phyloP scores from a whole-genome alignment of 2,113 vertebrate species.

The Ibidorhyncha struthersii region DNA sequence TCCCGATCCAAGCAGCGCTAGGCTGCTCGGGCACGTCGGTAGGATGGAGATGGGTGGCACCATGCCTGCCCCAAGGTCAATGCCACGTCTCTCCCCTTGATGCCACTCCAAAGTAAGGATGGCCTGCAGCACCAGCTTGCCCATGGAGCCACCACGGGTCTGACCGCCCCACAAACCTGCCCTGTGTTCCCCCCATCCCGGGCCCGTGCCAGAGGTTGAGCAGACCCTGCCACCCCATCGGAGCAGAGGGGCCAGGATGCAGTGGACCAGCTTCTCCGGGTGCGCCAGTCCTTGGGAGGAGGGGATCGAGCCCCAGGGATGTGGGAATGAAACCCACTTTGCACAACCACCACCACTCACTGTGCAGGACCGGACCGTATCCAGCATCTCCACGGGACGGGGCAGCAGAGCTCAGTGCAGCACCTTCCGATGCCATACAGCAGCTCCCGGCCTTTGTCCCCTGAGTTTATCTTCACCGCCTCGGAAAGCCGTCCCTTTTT shows the following conservation, averaged over 20 bases:
- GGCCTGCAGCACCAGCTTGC: neutral
- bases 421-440: neutral
- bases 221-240: neutral
- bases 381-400: accelerated
- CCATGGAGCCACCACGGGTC: neutral
- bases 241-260: too few species aligned
- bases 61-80: neutral
- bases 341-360: neutral
- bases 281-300: neutral
- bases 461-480: neutral
- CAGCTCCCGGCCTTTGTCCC: neutral
- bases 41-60: neutral
- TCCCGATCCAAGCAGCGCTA: too few species aligned
- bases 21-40: neutral
- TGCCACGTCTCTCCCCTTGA: neutral
- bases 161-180: neutral
- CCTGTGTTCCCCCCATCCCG: too few species aligned
- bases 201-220: neutral
- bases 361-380: accelerated
- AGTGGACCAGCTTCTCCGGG: neutral
- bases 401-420: accelerated
- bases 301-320: accelerated
- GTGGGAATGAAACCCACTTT: neutral
- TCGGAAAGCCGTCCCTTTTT: neutral
- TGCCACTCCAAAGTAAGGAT: neutral